phyloP scores from a whole-genome alignment of 1,140 invertebrate genomes.

The Dreissena rostriformis region DNA sequence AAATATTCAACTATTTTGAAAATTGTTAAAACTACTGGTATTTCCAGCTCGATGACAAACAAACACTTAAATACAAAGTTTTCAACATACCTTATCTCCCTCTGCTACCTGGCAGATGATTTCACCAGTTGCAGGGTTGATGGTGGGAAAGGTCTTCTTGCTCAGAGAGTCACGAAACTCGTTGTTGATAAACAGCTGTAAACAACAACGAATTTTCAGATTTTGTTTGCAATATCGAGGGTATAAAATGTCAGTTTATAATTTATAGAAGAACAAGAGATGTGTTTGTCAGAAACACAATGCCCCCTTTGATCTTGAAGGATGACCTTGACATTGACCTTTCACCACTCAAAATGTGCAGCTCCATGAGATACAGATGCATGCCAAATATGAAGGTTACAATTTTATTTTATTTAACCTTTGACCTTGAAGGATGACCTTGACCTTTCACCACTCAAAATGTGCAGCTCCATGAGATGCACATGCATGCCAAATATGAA shows the following conservation, averaged over 20 bases:
- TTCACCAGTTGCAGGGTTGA: conserved; percentile 91
- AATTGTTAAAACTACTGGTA: background rate
- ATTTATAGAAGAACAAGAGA: background rate
- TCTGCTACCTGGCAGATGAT: conserved; percentile 92
- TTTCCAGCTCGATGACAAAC: background rate
- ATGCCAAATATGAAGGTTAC: too few relatives aligned
- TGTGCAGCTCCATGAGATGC: too few relatives aligned
- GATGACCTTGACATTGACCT: background rate
- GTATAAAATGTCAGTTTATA: background rate
- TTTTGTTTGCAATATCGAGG: background rate
- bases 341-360: background rate
- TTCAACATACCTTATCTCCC: conserved; percentile 86
- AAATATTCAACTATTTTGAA: background rate
- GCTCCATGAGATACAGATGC: background rate
- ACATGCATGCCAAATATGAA: too few relatives aligned
- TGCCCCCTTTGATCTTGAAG: too few relatives aligned
- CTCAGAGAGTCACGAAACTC: conserved; percentile 92
- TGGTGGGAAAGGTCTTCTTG: conserved; percentile 93
- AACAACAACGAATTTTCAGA: conserved; percentile 18
- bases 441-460: too few relatives aligned
- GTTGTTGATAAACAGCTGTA: conserved; percentile 96
- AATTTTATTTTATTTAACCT: too few relatives aligned
- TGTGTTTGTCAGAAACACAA: background rate
- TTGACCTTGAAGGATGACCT: too few relatives aligned
- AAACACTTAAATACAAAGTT: background rate